Conservation (phyloP, 2,113 vertebrate genomes). For the Sinocyclocheilus grahami region DNA sequence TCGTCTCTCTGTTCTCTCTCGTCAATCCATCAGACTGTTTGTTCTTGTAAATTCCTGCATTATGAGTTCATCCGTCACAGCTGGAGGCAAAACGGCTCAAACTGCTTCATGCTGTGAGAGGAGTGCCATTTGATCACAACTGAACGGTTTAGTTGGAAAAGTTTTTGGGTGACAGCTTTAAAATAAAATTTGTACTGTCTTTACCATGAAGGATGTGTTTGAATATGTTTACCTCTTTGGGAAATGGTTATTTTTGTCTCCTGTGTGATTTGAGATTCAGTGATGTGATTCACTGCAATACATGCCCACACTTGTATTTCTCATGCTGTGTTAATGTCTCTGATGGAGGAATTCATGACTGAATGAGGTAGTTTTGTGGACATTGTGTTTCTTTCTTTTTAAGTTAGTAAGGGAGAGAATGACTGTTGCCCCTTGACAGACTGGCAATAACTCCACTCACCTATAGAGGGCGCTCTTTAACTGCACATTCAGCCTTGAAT, state of each 20-base stretch:
- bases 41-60: neutral
- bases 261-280: neutral
- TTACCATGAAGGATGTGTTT: neutral
- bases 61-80: neutral
- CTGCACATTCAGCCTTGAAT: constrained; percentile 30
- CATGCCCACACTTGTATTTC: neutral
- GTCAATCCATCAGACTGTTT: constrained; percentile 6
- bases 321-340: neutral
- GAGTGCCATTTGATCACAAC: constrained; percentile 3
- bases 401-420: neutral
- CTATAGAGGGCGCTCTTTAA: constrained; percentile 65
- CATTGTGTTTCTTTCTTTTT: neutral
- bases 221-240: neutral
- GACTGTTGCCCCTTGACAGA: neutral
- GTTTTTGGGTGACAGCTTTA: neutral
- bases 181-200: neutral
- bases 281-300: neutral
- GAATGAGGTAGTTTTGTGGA: neutral
- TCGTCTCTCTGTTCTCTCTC: constrained; percentile 13
- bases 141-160: neutral
- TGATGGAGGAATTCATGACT: neutral
- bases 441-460: neutral
- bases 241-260: neutral
- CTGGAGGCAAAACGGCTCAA: neutral
- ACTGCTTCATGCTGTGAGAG: neutral